Percentiles rank a stretch among this genome's conserved stretches.
These are phyloP conservation scores for Colaptes auratus DNA, from an alignment of 2,113 vertebrate species.

Conservation along the genomic window DNA sequence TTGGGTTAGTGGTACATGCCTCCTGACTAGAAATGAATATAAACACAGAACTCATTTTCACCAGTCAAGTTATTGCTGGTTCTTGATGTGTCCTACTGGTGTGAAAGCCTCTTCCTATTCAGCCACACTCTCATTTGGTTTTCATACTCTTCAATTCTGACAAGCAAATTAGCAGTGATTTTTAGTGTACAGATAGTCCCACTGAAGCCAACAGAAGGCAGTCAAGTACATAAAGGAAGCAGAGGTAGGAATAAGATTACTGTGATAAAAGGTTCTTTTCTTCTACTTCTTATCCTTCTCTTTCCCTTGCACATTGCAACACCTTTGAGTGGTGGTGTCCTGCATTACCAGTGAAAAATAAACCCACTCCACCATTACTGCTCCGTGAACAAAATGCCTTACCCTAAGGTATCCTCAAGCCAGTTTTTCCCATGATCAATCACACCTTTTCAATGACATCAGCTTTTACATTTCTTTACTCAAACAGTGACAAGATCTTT, in stretches of 20 bases:
- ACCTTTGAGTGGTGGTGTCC: background rate
- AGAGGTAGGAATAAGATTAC: background rate
- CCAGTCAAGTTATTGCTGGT: background rate
- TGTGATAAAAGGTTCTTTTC: background rate
- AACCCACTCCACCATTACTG: background rate
- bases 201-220: background rate
- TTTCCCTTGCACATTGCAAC: background rate
- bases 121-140: background rate
- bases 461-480: conserved; percentile 17
- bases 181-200: background rate
- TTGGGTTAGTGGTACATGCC: background rate
- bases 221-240: background rate
- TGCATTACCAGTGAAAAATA: background rate
- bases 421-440: background rate
- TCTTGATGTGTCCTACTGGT: background rate
- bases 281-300: background rate
- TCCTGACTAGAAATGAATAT: background rate
- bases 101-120: background rate
- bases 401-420: background rate
- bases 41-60: background rate
- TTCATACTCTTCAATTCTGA: background rate
- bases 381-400: background rate
- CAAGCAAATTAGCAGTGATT: background rate
- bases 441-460: background rate
- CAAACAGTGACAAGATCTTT: background rate